Evolutionary conservation across 2,113 vertebrate species (phyloP).

Genomic region (Tursiops truncatus): DNA sequence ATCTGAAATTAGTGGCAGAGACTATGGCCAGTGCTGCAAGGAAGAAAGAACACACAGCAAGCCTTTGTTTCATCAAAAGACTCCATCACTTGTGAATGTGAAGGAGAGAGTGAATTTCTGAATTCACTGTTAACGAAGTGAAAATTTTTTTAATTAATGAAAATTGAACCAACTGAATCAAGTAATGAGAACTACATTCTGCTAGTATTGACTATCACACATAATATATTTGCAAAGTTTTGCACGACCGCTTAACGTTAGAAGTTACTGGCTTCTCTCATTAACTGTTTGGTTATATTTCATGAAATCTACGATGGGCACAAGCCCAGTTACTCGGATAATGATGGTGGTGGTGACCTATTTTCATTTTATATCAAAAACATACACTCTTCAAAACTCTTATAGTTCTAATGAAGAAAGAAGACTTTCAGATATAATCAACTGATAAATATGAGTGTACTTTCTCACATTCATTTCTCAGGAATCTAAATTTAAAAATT

Average conservation of each 20-base stretch:
- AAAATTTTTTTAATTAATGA: not conserved
- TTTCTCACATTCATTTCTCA: not conserved
- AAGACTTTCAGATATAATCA: not conserved
- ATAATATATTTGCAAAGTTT: not conserved
- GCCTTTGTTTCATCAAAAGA: not conserved
- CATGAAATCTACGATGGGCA: conserved; percentile 62
- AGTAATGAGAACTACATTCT: not conserved
- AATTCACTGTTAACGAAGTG: not conserved
- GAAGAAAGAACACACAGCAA: not conserved
- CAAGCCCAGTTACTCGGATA: not conserved
- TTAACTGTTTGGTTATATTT: conserved; percentile 60
- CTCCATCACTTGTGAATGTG: not conserved
- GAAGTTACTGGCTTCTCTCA: conserved; percentile 52
- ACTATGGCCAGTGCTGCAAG: not conserved
- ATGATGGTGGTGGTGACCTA: not conserved
- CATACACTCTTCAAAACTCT: not conserved
- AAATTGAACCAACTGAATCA: not conserved
- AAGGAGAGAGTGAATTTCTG: not conserved
- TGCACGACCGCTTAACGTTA: not conserved
- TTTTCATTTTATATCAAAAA: not conserved
- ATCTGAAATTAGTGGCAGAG: not conserved
- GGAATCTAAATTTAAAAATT: not conserved
- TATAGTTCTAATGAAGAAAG: not conserved
- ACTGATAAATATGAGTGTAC: not conserved
- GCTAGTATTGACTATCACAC: not conserved